Conservation (phyloP, 37 sponge, comb jelly and placozoan species). For the Halichondria panicea region DNA sequence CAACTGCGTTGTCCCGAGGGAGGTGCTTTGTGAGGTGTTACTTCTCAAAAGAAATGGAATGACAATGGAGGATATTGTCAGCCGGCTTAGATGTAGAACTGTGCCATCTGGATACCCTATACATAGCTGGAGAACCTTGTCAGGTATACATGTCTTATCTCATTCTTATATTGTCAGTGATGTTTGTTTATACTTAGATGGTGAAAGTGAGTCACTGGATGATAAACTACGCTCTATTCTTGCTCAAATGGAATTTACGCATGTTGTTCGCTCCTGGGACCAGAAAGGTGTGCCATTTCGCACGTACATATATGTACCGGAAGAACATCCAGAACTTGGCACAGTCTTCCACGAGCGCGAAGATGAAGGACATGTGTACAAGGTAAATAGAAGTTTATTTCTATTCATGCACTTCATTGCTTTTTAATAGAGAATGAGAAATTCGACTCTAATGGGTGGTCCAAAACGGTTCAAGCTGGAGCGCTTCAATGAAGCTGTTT, state of each 20-base stretch:
- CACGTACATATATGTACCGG: conserved; percentile 10
- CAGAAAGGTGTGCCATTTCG: conserved; percentile 8
- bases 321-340: not conserved
- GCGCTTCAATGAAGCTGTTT: conserved; percentile 19
- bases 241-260: not conserved
- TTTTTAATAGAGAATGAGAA: conserved; percentile 12
- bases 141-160: not conserved
- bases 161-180: not conserved
- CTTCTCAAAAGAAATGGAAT: not conserved
- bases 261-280: not conserved
- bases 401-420: not conserved
- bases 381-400: not conserved
- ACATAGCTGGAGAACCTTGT: conserved; percentile 4
- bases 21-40: not conserved
- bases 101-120: conserved; percentile 17
- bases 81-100: conserved; percentile 4
- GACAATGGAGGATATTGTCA: conserved; percentile 4
- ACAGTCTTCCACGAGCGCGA: conserved; percentile 7
- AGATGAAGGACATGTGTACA: conserved; percentile 24
- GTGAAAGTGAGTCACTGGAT: not conserved
- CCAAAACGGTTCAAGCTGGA: conserved; percentile 8
- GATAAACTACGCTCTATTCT: conserved; percentile 18
- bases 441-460: not conserved
- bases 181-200: not conserved
- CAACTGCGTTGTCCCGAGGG: not conserved